Conservation (phyloP, 2,888 invertebrate species). For the Caenorhabditis wallacei region DNA sequence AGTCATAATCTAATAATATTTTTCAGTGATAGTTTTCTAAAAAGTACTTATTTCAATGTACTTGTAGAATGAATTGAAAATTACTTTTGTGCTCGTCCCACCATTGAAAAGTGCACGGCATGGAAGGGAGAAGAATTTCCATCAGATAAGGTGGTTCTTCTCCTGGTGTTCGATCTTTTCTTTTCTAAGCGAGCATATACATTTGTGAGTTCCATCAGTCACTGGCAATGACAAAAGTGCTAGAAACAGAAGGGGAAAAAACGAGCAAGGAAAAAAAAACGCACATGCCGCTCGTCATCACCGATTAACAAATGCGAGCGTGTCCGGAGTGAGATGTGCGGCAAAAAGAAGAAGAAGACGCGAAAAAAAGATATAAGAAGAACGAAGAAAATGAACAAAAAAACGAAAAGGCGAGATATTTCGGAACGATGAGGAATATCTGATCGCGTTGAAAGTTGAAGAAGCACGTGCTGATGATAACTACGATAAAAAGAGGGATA, state of each 20-base stretch:
- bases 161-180: constrained; percentile 32
- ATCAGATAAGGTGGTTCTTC: constrained; percentile 31
- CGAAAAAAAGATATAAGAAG: constrained; percentile 21
- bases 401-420: constrained; percentile 1
- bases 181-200: constrained; percentile 30
- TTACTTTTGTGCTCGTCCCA: not conserved
- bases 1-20: not conserved
- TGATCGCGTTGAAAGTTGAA: constrained; percentile 10
- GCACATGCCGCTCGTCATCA: constrained; percentile 50
- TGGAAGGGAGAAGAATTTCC: not conserved
- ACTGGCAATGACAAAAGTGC: constrained; percentile 49
- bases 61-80: not conserved
- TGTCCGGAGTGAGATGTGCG: constrained; percentile 40
- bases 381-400: constrained; percentile 24
- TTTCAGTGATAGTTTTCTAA: not conserved
- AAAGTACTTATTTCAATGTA: no score
- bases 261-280: constrained; percentile 1
- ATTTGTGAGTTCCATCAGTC: constrained; percentile 53
- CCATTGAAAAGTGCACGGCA: not conserved
- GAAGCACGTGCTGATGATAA: constrained; percentile 1
- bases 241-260: constrained; percentile 41
- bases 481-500: not conserved
- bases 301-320: constrained; percentile 55
- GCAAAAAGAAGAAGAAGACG: constrained; percentile 21
- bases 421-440: constrained; percentile 19